A percentile compares a stretch with the other conserved stretches of the same genome.
Conservation (phyloP, 2,797 vertebrate species). For the Basileuterus tristriatus region DNA sequence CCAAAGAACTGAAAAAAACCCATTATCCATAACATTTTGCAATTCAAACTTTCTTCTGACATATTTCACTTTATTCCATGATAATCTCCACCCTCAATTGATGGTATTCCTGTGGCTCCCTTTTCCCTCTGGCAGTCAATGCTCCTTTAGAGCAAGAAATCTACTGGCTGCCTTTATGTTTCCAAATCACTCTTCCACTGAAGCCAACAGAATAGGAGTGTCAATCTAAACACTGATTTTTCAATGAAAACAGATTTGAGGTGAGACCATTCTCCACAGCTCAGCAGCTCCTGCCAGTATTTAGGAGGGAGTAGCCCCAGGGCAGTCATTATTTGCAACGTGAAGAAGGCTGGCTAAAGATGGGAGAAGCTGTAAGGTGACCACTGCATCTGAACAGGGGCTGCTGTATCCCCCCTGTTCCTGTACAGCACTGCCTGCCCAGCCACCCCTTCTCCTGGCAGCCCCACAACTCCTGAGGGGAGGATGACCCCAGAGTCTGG, state of each 20-base stretch:
- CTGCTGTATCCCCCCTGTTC: not conserved
- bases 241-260: not conserved
- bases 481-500: accelerated
- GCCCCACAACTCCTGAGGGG: accelerated
- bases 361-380: not conserved
- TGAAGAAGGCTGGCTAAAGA: not conserved
- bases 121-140: not conserved
- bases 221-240: not conserved
- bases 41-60: not conserved
- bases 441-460: not conserved
- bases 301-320: not conserved
- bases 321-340: not conserved
- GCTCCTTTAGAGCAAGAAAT: not conserved
- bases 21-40: not conserved
- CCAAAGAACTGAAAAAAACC: not conserved
- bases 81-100: not conserved
- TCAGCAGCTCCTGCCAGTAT: not conserved
- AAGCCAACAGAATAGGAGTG: not conserved
- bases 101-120: not conserved
- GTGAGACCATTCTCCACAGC: not conserved
- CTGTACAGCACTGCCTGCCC: not conserved
- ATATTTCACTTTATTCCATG: not conserved
- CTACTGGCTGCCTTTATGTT: accelerated
- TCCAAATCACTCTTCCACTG: not conserved
- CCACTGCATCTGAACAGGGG: not conserved